phyloP scores from a whole-genome alignment of 2,797 vertebrate species.

The Acanthiza pusilla region DNA sequence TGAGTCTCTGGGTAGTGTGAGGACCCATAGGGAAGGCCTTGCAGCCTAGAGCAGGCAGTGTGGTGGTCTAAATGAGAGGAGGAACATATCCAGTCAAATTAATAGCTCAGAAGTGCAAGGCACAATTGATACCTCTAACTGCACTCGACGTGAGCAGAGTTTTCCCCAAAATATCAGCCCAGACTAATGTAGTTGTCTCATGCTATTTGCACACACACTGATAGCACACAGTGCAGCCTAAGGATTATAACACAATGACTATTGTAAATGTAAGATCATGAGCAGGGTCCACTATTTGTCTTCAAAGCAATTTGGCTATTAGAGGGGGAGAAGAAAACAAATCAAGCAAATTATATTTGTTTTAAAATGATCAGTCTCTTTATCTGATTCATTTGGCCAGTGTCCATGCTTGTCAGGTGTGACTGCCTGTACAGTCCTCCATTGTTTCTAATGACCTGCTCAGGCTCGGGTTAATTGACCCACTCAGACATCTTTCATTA shows the following conservation, averaged over 20 bases:
- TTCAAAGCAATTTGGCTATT: slow-evolving; percentile 46
- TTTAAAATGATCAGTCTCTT: slow-evolving; percentile 45
- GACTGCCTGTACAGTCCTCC: not conserved
- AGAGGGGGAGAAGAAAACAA: slow-evolving; percentile 39
- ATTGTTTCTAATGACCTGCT: slow-evolving; percentile 47
- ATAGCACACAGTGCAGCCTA: not conserved
- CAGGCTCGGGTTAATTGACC: slow-evolving; percentile 44
- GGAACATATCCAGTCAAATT: not conserved
- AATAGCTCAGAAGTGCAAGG: not conserved
- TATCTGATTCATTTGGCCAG: slow-evolving; percentile 17
- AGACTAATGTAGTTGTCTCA: not conserved
- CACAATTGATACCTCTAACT: not conserved
- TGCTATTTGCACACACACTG: not conserved
- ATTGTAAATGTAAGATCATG: slow-evolving; percentile 34
- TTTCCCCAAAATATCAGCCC: not conserved
- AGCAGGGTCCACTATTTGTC: slow-evolving; percentile 24
- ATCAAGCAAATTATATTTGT: slow-evolving; percentile 62
- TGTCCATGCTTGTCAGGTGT: not conserved
- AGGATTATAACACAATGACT: not conserved
- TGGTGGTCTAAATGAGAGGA: not conserved
- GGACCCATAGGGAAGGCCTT: not conserved
- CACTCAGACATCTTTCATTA: slow-evolving; percentile 52
- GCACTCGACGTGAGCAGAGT: not conserved
- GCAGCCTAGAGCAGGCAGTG: not conserved
- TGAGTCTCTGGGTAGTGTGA: not conserved